A percentile compares a stretch with the other conserved stretches of the same genome.
These are phyloP conservation scores for Argyra leucocephala DNA, from an alignment of 2,888 invertebrate species.

Conservation along the genomic window DNA sequence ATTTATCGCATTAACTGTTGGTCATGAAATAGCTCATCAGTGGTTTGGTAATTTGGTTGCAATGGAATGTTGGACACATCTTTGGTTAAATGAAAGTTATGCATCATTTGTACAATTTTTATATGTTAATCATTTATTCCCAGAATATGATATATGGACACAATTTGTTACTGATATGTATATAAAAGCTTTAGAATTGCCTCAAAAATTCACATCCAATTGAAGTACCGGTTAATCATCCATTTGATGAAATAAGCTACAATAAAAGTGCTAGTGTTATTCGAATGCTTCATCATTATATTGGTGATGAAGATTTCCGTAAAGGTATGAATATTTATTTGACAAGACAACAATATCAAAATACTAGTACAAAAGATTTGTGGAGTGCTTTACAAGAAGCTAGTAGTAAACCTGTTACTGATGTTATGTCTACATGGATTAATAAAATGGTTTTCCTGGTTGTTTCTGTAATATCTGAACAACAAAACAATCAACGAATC, in stretches of 20 bases:
- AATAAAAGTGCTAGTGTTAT: slow-evolving; percentile 92
- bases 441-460: slow-evolving; percentile 92
- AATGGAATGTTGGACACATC: slow-evolving; percentile 97
- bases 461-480: slow-evolving; percentile 53
- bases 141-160: slow-evolving; percentile 94
- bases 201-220: slow-evolving; percentile 91
- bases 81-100: slow-evolving; percentile 94
- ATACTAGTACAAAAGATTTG: slow-evolving; percentile 86
- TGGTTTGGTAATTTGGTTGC: slow-evolving; percentile 98
- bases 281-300: slow-evolving; percentile 86
- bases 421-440: slow-evolving; percentile 95
- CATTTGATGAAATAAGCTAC: slow-evolving; percentile 95
- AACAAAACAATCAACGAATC: slow-evolving; percentile 54
- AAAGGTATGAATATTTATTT: slow-evolving; percentile 88
- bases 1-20: slow-evolving; percentile 70
- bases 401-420: slow-evolving; percentile 78
- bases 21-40: slow-evolving; percentile 92
- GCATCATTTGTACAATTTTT: slow-evolving; percentile 93
- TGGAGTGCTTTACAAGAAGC: slow-evolving; percentile 85
- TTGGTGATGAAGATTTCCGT: slow-evolving; percentile 85
- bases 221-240: slow-evolving; percentile 89
- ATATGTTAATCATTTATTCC: slow-evolving; percentile 84
- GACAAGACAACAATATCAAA: slow-evolving; percentile 76
- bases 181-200: slow-evolving; percentile 68
- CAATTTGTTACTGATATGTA: slow-evolving; percentile 88